phyloP scores from a whole-genome alignment of 2,888 invertebrate species.

The Pardosa pseudoannulata region DNA sequence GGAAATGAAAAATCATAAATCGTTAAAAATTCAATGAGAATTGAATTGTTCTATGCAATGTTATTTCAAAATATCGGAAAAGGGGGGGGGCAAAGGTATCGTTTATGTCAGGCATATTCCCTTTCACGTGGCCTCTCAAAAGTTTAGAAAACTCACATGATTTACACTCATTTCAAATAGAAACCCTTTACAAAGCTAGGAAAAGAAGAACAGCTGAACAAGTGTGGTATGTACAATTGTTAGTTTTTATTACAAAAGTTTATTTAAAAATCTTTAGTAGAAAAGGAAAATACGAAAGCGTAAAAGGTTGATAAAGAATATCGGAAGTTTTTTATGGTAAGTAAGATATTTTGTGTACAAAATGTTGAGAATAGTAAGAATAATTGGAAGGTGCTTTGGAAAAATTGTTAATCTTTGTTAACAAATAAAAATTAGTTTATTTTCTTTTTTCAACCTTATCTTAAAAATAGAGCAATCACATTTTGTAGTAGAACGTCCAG shows the following conservation, averaged over 20 bases:
- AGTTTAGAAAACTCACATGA: background rate
- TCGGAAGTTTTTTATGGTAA: background rate
- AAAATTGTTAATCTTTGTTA: too few relatives aligned
- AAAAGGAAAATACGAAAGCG: background rate
- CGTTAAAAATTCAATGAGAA: background rate
- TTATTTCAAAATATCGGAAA: background rate
- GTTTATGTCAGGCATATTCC: background rate
- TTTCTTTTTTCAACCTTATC: too few relatives aligned
- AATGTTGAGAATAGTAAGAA: too few relatives aligned
- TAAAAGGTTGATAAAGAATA: background rate
- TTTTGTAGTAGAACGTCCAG: too few relatives aligned
- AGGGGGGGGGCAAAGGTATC: background rate
- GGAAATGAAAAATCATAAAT: background rate
- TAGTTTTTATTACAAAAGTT: background rate
- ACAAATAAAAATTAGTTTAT: too few relatives aligned
- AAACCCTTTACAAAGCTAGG: background rate
- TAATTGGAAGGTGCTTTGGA: too few relatives aligned
- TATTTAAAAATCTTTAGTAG: background rate
- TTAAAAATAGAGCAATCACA: too few relatives aligned
- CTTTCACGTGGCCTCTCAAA: too few relatives aligned
- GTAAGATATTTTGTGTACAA: background rate
- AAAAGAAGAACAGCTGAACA: conserved; percentile 7
- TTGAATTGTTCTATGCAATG: conserved; percentile 1
- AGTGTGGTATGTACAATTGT: background rate
- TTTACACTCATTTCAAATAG: background rate